These are phyloP conservation scores for Amorpha juglandis DNA, from an alignment of 2,888 invertebrate species.

Conservation along the genomic window DNA sequence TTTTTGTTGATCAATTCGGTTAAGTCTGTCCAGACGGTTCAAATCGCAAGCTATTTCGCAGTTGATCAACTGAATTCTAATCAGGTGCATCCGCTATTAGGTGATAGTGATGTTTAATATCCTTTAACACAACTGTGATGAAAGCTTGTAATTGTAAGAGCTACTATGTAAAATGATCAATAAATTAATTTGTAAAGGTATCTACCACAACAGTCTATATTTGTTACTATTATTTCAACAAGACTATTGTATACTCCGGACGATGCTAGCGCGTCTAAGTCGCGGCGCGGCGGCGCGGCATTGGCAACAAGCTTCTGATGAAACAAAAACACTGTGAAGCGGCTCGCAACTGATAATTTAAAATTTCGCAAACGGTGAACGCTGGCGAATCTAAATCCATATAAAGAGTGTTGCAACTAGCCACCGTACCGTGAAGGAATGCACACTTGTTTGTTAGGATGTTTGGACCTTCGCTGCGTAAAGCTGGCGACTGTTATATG, in stretches of 20 bases:
- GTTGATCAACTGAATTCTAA: too few relatives aligned
- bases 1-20: too few relatives aligned
- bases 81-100: too few relatives aligned
- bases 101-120: too few relatives aligned
- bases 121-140: too few relatives aligned
- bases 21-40: too few relatives aligned
- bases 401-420: conserved; percentile 65
- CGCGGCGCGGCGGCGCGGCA: too few relatives aligned
- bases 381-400: conserved; percentile 54
- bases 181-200: conserved; percentile 2
- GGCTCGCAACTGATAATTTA: conserved; percentile 50
- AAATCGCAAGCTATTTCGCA: too few relatives aligned
- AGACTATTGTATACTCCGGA: conserved; percentile 1
- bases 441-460: conserved; percentile 47
- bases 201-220: background rate
- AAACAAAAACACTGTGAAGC: conserved; percentile 51
- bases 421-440: conserved; percentile 69
- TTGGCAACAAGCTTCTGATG: conserved; percentile 40
- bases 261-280: background rate
- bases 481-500: conserved; percentile 17
- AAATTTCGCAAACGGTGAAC: conserved; percentile 50
- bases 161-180: background rate
- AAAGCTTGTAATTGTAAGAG: too few relatives aligned
- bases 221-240: background rate
- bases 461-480: conserved; percentile 33